These are phyloP conservation scores for Holacanthella duospinosa DNA, from an alignment of 2,888 invertebrate genomes.

Conservation along the genomic window DNA sequence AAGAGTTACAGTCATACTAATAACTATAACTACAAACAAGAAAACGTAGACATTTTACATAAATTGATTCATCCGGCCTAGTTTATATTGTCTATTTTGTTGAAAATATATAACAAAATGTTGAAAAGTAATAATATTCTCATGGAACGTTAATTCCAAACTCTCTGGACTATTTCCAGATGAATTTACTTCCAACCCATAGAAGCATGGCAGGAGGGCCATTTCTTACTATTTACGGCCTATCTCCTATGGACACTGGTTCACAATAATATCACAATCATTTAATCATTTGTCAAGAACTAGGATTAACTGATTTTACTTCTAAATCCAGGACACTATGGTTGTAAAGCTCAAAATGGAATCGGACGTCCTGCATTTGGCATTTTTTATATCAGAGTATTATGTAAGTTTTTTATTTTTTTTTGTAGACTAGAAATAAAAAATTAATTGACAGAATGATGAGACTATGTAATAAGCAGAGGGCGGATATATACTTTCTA, in stretches of 20 bases:
- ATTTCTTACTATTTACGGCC: neutral
- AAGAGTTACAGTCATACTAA: no score
- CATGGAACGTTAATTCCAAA: no score
- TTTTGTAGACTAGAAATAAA: neutral
- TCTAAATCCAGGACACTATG: constrained; percentile 55
- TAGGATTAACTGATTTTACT: no score
- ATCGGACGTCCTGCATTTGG: constrained; percentile 61
- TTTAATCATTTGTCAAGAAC: no score
- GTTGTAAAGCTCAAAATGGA: constrained; percentile 62
- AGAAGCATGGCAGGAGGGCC: neutral
- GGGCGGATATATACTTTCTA: no score
- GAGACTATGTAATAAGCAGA: neutral
- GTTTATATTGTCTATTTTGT: no score
- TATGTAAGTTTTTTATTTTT: constrained; percentile 47
- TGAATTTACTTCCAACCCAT: neutral
- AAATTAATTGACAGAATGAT: neutral
- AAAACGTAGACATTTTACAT: no score
- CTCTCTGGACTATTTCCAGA: no score
- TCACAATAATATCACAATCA: neutral
- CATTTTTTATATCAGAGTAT: constrained; percentile 56
- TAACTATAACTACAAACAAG: no score
- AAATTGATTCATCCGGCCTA: no score
- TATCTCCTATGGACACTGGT: neutral
- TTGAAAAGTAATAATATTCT: no score
- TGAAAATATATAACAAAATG: no score